Evolutionary conservation across 2,888 invertebrate genomes (phyloP).

Genomic region (Pandemis heparana): DNA sequence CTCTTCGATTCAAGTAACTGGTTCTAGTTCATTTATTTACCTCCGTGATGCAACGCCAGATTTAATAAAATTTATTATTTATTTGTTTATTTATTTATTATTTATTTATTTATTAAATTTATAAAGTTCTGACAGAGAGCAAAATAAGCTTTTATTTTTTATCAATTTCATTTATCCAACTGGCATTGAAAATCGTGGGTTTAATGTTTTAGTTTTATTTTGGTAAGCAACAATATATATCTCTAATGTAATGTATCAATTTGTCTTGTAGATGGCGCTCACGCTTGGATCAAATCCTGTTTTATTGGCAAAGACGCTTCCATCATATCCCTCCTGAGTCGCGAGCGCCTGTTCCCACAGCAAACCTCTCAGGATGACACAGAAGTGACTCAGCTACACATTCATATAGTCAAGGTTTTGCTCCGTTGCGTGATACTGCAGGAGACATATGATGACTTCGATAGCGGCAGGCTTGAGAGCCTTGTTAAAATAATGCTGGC

Average conservation of each 20-base stretch:
- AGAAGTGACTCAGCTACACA: constrained; percentile 73
- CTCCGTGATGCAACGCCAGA: no score
- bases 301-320: constrained; percentile 72
- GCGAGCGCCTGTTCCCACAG: constrained; percentile 70
- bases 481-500: constrained; percentile 72
- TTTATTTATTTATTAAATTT: no score
- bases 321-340: constrained; percentile 68
- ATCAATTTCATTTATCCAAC: no score
- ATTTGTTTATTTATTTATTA: no score
- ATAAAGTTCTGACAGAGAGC: no score
- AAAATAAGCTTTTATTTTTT: no score
- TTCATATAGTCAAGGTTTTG: constrained; percentile 73
- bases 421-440: constrained; percentile 63
- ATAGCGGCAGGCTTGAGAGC: constrained; percentile 66
- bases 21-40: no score
- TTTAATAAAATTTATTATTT: no score
- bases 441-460: constrained; percentile 62
- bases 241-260: neutral
- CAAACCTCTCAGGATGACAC: constrained; percentile 70
- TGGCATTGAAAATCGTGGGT: no score
- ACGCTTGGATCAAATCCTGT: constrained; percentile 68
- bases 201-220: no score
- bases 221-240: no score
- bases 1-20: no score
- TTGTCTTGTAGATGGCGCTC: constrained; percentile 57